A percentile compares a stretch with the other conserved stretches of the same genome.
phyloP scores from a whole-genome alignment of 2,888 invertebrate genomes.

The Orchesella flavescens region DNA sequence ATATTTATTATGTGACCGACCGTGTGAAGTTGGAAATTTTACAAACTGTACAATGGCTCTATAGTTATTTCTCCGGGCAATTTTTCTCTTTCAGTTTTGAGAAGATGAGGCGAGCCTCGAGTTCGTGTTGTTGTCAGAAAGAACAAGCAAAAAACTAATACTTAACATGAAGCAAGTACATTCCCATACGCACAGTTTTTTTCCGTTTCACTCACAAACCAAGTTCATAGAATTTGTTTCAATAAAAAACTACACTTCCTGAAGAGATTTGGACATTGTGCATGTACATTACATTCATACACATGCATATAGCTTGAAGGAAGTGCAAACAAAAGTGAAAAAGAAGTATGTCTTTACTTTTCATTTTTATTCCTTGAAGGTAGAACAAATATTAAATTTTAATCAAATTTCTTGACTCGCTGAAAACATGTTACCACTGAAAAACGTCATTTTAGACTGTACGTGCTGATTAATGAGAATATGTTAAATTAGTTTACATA shows the following conservation, averaged over 20 bases:
- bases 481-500: constrained; percentile 9
- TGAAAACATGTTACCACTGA: neutral
- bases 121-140: neutral
- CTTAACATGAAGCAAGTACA: neutral
- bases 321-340: neutral
- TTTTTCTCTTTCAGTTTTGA: neutral
- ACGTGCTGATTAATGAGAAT: constrained; percentile 11
- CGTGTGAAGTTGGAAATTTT: neutral
- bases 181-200: neutral
- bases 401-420: too few species aligned
- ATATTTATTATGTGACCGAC: neutral
- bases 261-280: neutral
- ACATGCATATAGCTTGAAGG: neutral
- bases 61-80: constrained; percentile 34
- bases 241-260: too few species aligned
- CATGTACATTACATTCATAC: neutral
- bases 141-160: neutral
- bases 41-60: neutral
- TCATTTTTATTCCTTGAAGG: neutral
- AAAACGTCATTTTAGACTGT: neutral
- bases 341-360: neutral
- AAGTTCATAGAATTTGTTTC: too few species aligned
- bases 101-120: neutral
- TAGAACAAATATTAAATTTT: neutral
- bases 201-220: neutral